These are phyloP conservation scores for Agrotis exclamationis DNA, from an alignment of 2,888 invertebrate genomes.

Conservation along the genomic window DNA sequence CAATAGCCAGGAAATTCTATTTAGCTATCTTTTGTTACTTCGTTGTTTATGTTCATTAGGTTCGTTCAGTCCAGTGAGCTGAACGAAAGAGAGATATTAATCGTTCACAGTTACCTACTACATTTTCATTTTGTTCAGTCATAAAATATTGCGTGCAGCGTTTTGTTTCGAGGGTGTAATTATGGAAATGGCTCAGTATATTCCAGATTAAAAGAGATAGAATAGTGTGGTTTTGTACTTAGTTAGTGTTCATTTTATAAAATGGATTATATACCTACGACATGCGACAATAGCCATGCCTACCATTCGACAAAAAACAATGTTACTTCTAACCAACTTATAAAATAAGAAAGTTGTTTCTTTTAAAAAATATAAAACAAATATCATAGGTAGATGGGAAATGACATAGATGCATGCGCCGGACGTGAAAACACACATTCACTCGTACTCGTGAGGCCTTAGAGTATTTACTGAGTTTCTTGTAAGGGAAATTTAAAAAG, in stretches of 20 bases:
- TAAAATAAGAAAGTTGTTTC: no score
- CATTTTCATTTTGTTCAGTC: slow-evolving; percentile 51
- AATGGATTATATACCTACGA: neutral
- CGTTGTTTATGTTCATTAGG: slow-evolving; percentile 58
- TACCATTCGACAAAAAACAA: neutral
- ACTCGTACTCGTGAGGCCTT: no score
- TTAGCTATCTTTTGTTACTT: slow-evolving; percentile 44
- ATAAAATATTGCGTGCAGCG: slow-evolving; percentile 37
- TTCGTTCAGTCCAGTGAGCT: slow-evolving; percentile 39
- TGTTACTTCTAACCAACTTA: no score
- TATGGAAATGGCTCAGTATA: slow-evolving; percentile 27
- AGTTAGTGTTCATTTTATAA: neutral
- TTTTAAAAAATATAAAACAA: no score
- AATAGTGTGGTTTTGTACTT: neutral
- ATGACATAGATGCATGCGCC: neutral
- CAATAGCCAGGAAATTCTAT: slow-evolving; percentile 44
- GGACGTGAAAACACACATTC: neutral
- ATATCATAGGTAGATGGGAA: no score
- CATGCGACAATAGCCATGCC: neutral
- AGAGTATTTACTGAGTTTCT: no score
- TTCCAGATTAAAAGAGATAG: slow-evolving; percentile 16
- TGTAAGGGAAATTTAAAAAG: no score
- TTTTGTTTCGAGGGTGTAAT: slow-evolving; percentile 35
- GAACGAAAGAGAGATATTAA: slow-evolving; percentile 49
- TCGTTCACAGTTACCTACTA: slow-evolving; percentile 45